A percentile compares a stretch with the other conserved stretches of the same genome.
Evolutionary conservation across 2,888 invertebrate genomes (phyloP).

Genomic region (Pediacus dermestoides): DNA sequence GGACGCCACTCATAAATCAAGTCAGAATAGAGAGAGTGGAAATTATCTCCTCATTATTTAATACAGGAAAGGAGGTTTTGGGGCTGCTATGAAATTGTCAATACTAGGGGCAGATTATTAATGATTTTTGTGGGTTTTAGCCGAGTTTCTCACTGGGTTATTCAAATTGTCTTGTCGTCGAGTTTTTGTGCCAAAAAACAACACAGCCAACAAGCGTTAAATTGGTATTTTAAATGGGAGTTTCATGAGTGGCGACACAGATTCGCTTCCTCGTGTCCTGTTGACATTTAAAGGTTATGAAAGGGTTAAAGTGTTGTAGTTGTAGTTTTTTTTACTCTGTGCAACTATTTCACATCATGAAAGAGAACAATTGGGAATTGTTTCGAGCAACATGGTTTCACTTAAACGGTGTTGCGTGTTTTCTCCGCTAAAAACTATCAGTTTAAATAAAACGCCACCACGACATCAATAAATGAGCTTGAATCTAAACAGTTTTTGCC

Average conservation of each 20-base stretch:
- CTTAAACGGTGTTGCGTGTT: conserved; percentile 20
- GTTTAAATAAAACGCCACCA: no score
- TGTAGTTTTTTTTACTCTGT: no score
- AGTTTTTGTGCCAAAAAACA: background rate
- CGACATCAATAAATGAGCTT: conserved; percentile 1
- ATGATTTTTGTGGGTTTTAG: no score
- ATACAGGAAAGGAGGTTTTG: conserved; percentile 1
- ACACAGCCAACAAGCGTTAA: conserved; percentile 1
- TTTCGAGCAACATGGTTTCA: conserved; percentile 19
- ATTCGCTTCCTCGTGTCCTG: conserved; percentile 4
- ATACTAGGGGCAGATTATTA: no score
- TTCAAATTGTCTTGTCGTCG: no score
- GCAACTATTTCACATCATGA: no score
- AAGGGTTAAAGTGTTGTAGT: conserved; percentile 18
- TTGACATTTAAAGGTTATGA: conserved; percentile 25
- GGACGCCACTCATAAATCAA: conserved; percentile 25
- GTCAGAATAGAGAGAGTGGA: conserved; percentile 6
- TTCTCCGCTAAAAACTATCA: background rate
- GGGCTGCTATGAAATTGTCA: no score
- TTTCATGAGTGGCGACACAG: background rate
- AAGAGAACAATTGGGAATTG: conserved; percentile 27
- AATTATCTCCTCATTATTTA: conserved; percentile 9
- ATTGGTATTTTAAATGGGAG: conserved; percentile 1
- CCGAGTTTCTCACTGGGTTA: no score
- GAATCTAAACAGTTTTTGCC: no score